These are phyloP conservation scores for Conus canariensis DNA, from an alignment of 2,888 invertebrate genomes.

Conservation along the genomic window DNA sequence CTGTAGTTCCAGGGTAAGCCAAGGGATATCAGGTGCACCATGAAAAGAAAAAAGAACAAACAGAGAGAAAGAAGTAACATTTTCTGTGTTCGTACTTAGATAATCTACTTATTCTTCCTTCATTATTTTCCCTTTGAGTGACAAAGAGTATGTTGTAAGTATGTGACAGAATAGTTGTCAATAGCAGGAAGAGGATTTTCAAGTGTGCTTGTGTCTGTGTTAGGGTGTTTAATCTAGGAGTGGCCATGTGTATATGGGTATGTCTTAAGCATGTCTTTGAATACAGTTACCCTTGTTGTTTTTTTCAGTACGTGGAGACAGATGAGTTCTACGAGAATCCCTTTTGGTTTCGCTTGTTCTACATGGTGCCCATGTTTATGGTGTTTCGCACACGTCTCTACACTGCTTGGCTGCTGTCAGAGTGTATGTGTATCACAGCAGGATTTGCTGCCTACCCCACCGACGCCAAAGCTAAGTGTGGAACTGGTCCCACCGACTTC, in stretches of 20 bases:
- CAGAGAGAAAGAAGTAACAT: too few relatives aligned
- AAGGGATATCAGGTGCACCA: too few relatives aligned
- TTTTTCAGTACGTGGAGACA: constrained; percentile 83
- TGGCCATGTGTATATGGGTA: too few relatives aligned
- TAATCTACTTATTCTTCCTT: too few relatives aligned
- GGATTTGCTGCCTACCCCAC: constrained; percentile 95
- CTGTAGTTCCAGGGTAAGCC: too few relatives aligned
- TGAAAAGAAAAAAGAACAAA: too few relatives aligned
- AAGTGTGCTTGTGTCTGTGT: neutral
- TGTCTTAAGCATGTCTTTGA: too few relatives aligned
- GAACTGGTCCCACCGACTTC: constrained; percentile 88
- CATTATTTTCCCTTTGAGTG: too few relatives aligned
- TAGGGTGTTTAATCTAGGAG: neutral
- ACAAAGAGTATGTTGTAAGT: too few relatives aligned
- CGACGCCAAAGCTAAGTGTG: constrained; percentile 85
- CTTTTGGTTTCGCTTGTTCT: constrained; percentile 89
- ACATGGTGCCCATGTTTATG: constrained; percentile 91
- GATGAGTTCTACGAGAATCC: constrained; percentile 88
- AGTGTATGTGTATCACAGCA: constrained; percentile 94
- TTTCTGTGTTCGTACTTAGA: too few relatives aligned
- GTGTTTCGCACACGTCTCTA: constrained; percentile 94
- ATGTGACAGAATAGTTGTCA: too few relatives aligned
- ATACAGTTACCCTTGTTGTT: neutral
- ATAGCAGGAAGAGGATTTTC: too few relatives aligned
- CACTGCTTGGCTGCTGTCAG: constrained; percentile 92